A percentile compares a stretch with the other conserved stretches of the same genome.
These are phyloP conservation scores for Labrus mixtus DNA, from an alignment of 2,113 vertebrate species.

Conservation along the genomic window DNA sequence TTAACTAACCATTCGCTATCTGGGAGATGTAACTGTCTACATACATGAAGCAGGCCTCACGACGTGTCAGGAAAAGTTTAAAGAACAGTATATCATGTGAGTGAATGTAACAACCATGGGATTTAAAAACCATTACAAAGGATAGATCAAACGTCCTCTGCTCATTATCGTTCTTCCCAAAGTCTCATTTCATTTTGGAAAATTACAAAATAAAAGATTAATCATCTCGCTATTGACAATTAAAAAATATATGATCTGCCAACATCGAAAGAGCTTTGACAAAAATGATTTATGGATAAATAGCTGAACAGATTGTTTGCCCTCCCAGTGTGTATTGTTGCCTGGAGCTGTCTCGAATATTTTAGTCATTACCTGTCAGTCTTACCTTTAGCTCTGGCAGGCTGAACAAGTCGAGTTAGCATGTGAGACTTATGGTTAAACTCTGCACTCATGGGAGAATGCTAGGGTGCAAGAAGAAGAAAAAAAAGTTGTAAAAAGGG, in stretches of 20 bases:
- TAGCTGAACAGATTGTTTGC: conserved; percentile 48
- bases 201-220: conserved; percentile 19
- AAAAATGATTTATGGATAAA: conserved; percentile 57
- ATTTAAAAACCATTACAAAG: conserved; percentile 40
- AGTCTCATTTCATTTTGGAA: conserved; percentile 6
- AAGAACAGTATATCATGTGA: neutral
- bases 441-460: neutral
- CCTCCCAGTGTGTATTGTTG: conserved; percentile 41
- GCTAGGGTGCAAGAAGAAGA: neutral
- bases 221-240: conserved; percentile 10
- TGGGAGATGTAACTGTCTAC: neutral
- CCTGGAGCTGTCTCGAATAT: conserved; percentile 42
- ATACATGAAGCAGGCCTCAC: neutral
- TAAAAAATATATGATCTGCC: conserved; percentile 22
- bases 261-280: conserved; percentile 16
- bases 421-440: neutral
- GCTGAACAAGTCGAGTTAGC: conserved; percentile 24
- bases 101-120: neutral
- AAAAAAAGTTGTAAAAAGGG: neutral
- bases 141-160: conserved; percentile 8
- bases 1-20: conserved; percentile 10
- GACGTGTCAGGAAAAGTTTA: conserved; percentile 12
- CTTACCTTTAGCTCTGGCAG: conserved; percentile 27
- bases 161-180: neutral
- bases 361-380: conserved; percentile 48